Percentiles rank a stretch among this genome's conserved stretches.
These are phyloP conservation scores for Apis cerana DNA, from an alignment of 1,140 invertebrate genomes.

Conservation along the genomic window DNA sequence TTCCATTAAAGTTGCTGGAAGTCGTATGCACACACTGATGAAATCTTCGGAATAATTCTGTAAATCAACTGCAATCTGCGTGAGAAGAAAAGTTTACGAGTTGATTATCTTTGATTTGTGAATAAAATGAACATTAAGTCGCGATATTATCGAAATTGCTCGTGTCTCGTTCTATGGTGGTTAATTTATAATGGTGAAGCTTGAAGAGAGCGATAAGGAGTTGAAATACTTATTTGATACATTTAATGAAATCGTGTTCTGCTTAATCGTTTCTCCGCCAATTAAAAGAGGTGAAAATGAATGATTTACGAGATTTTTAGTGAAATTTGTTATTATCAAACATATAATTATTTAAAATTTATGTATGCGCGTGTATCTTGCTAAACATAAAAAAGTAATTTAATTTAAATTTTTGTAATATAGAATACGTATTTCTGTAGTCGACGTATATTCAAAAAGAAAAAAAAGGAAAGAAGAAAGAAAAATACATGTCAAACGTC, in stretches of 20 bases:
- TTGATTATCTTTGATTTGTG: neutral
- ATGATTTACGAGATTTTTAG: neutral
- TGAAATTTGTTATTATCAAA: neutral
- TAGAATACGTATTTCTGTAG: too few relatives aligned
- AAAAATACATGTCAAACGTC: slow-evolving; percentile 4
- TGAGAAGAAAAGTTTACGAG: neutral
- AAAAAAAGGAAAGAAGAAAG: neutral
- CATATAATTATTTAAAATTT: neutral
- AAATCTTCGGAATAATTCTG: slow-evolving; percentile 4
- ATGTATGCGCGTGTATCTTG: too few relatives aligned
- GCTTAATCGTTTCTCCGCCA: too few relatives aligned
- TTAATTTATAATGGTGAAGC: neutral
- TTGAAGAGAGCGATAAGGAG: neutral
- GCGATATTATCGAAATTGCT: neutral
- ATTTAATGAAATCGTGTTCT: neutral
- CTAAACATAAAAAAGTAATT: neutral
- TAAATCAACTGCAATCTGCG: slow-evolving; percentile 11
- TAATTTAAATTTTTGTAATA: too few relatives aligned
- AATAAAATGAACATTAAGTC: neutral
- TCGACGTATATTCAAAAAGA: too few relatives aligned
- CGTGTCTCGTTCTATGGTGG: neutral
- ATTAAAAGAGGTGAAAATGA: neutral
- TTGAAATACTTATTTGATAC: neutral
- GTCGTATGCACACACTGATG: slow-evolving; percentile 4
- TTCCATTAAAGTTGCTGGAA: slow-evolving; percentile 32